These are phyloP conservation scores for Oscheius onirici DNA, from an alignment of 2,888 invertebrate genomes.

Conservation along the genomic window DNA sequence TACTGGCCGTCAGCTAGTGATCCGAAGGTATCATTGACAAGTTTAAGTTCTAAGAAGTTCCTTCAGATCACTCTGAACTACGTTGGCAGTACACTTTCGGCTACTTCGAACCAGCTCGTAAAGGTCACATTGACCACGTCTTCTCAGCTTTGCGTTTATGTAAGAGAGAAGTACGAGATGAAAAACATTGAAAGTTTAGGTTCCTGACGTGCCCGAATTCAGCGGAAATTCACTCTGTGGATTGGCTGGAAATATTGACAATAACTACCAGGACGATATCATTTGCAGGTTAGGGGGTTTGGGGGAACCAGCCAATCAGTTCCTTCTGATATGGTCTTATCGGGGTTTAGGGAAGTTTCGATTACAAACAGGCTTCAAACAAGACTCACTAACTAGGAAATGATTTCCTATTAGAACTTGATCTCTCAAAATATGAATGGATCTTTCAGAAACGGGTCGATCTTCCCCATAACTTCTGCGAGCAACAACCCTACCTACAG, in stretches of 20 bases:
- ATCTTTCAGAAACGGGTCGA: conserved; percentile 23
- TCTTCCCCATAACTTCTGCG: conserved; percentile 18
- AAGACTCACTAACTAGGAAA: too few relatives aligned
- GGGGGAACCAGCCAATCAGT: neutral
- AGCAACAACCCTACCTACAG: neutral
- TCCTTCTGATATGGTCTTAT: too few relatives aligned
- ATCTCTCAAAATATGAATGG: too few relatives aligned
- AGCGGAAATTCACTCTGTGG: conserved; percentile 57
- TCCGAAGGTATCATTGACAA: conserved; percentile 25
- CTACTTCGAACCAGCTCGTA: conserved; percentile 43
- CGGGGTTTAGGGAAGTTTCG: too few relatives aligned
- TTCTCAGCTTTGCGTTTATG: conserved; percentile 40
- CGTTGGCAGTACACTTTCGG: conserved; percentile 37
- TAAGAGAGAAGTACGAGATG: neutral
- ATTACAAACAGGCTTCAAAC: too few relatives aligned
- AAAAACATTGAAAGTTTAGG: too few relatives aligned
- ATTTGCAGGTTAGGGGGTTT: conserved; percentile 23
- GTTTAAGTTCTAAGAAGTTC: neutral
- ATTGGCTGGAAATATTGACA: conserved; percentile 60
- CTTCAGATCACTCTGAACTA: conserved; percentile 29
- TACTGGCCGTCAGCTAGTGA: conserved; percentile 52
- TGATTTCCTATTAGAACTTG: too few relatives aligned
- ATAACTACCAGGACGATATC: conserved; percentile 53
- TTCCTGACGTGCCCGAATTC: conserved; percentile 58
- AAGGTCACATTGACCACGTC: conserved; percentile 40